Percentiles rank a stretch among this genome's conserved stretches.
phyloP scores from a whole-genome alignment of 2,888 invertebrate species.

The Antheraea assamensis region DNA sequence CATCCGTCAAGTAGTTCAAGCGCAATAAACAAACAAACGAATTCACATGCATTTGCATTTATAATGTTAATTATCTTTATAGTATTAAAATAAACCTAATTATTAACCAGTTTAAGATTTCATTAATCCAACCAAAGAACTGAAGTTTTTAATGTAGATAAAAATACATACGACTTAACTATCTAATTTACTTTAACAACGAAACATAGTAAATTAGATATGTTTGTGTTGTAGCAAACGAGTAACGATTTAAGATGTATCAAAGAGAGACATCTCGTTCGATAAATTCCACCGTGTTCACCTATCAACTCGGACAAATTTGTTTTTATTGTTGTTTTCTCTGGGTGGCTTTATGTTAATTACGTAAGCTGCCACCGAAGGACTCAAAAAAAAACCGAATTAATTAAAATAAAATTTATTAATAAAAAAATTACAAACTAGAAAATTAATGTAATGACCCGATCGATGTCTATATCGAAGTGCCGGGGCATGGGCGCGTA shows the following conservation, averaged over 20 bases:
- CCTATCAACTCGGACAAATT: conserved; percentile 71
- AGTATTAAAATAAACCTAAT: not conserved
- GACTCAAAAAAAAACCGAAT: no score
- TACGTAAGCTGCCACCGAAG: no score
- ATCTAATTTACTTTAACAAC: not conserved
- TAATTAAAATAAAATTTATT: no score
- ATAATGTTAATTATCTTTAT: no score
- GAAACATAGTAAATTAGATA: not conserved
- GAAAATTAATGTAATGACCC: no score
- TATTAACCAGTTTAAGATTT: not conserved
- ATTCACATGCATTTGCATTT: no score
- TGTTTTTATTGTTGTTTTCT: conserved; percentile 75
- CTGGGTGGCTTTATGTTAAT: conserved; percentile 77
- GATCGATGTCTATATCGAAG: no score
- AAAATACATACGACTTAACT: not conserved
- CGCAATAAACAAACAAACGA: no score
- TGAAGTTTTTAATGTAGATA: not conserved
- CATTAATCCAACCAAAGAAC: not conserved
- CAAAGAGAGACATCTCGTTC: conserved; percentile 68
- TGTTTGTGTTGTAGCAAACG: not conserved
- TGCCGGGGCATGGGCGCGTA: no score
- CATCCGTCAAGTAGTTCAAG: no score
- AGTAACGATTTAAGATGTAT: conserved; percentile 42
- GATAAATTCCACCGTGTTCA: conserved; percentile 72
- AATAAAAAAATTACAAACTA: no score